A percentile compares a stretch with the other conserved stretches of the same genome.
These are phyloP conservation scores for Toxotes lorentzi DNA, from an alignment of 2,797 vertebrate genomes.

Conservation along the genomic window DNA sequence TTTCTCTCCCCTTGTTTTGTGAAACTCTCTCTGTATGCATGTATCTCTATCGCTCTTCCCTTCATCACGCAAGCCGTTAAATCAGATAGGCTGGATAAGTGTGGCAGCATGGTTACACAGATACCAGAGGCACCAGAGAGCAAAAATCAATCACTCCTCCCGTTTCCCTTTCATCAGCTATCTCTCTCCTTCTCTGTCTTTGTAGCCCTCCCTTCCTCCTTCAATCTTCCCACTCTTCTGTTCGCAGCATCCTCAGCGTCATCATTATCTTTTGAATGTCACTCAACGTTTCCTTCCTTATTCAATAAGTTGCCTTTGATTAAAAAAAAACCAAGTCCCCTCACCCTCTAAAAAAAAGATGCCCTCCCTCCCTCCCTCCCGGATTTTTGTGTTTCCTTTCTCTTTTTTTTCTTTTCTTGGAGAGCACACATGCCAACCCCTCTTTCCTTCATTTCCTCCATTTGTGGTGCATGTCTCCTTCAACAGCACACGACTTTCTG, in stretches of 20 bases:
- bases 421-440: conserved; percentile 52
- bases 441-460: conserved; percentile 44
- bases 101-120: conserved; percentile 68
- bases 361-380: conserved; percentile 1
- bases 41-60: conserved; percentile 30
- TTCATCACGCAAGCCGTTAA: conserved; percentile 46
- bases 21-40: conserved; percentile 24
- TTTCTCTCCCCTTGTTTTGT: conserved; percentile 33
- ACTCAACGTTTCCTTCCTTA: conserved; percentile 60
- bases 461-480: conserved; percentile 48
- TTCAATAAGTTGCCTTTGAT: conserved; percentile 65
- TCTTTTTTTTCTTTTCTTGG: conserved; percentile 18
- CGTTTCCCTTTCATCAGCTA: conserved; percentile 67
- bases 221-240: conserved; percentile 58
- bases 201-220: conserved; percentile 54
- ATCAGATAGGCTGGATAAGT: conserved; percentile 73
- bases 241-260: conserved; percentile 53
- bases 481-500: conserved; percentile 64
- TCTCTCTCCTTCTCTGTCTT: conserved; percentile 52
- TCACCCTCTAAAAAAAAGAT: conserved; percentile 39
- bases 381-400: neutral
- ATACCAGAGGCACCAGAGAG: conserved; percentile 69
- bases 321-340: conserved; percentile 44
- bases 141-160: conserved; percentile 78
- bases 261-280: conserved; percentile 69